These are phyloP conservation scores for Apodemus sylvaticus DNA, from an alignment of 2,113 vertebrate genomes.

Conservation along the genomic window DNA sequence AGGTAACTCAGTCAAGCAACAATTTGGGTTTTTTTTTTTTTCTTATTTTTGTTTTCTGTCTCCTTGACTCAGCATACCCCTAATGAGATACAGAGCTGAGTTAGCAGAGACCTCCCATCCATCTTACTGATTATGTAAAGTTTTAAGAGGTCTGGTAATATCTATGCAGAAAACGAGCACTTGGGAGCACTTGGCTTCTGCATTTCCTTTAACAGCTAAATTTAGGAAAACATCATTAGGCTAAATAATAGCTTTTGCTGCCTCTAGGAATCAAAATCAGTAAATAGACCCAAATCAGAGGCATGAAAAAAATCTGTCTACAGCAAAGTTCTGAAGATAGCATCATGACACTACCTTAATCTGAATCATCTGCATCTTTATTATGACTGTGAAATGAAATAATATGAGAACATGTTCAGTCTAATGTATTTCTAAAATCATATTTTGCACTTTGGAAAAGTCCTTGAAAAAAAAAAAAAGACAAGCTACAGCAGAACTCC, in stretches of 20 bases:
- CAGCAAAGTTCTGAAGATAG: not conserved
- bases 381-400: not conserved
- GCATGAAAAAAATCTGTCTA: not conserved
- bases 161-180: not conserved
- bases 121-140: not conserved
- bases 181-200: not conserved
- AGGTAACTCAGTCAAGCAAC: not conserved
- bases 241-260: not conserved
- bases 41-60: not conserved
- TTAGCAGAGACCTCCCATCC: not conserved
- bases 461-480: not conserved
- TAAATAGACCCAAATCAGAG: not conserved
- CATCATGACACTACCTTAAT: not conserved
- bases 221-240: not conserved
- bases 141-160: not conserved
- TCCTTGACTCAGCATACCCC: not conserved
- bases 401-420: not conserved
- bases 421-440: not conserved
- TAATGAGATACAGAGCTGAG: conserved; percentile 24
- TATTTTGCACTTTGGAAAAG: conserved; percentile 25
- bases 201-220: conserved; percentile 7
- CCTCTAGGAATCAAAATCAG: not conserved
- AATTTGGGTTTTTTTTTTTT: not conserved
- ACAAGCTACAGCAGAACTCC: not conserved
- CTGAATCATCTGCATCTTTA: not conserved